Evolutionary conservation across 2,113 vertebrate species (phyloP), one percentile per base, ranked within the genome.

Genomic region (Salvelinus fontinalis): DNA sequence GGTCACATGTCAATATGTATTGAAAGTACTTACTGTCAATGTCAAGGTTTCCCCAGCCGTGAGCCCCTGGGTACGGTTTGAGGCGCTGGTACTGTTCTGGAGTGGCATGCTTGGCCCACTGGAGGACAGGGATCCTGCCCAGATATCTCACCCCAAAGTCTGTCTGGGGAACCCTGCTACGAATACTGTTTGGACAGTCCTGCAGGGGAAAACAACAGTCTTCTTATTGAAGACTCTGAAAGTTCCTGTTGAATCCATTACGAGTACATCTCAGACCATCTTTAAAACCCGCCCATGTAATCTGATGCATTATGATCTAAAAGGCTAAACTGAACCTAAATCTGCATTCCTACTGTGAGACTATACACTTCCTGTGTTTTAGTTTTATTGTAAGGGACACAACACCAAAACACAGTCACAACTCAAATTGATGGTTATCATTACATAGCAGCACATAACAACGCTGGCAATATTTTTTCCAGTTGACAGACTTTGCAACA

Each of bases 21-120:
- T 11, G 67, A 48, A 7, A 7, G 22, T 6, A 39, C 91, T 89
- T 64, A 94, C 95, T 85, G 0, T 90, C 3, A 8, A 86, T 90
- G 3, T 74, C 31, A 5, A 95, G 3, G 0, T 68, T 79, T 3
- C 70, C 85, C 95, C 95, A 95, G 73, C 95, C 95, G 0, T 93
- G 86, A 0, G 92, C 76, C 13, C 93, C 94, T 0, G 26, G 14
- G n/a, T 93, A 95, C 0, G 0, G 74, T 2, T 26, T 85, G 39
- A 95, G 91, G 0, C 95, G 91, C 72, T 76, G 2, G 79, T 94
- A 87, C 70, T 94, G 81, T 0, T 86, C 77, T 0, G 1, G 27
- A 0, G 81, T 89, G 16, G 67, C 89, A 1, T 95, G 87, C 67
- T 80, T 76, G 20, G 85, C 80, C 93, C 93, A 93, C 83, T 95